Conservation (phyloP, 2,888 invertebrate genomes). For the Halictus ligatus region DNA sequence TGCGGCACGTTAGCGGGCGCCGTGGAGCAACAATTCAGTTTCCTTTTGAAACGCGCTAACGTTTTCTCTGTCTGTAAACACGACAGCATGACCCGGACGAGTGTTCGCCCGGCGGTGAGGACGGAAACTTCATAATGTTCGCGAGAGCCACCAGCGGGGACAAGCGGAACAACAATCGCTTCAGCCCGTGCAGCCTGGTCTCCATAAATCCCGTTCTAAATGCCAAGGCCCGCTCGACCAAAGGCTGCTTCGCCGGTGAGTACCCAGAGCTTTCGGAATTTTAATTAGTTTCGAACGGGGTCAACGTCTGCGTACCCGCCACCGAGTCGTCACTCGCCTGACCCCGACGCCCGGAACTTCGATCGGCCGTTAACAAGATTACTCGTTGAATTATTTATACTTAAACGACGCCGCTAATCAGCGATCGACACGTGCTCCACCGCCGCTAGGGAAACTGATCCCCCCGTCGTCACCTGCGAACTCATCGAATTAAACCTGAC, state of each 20-base stretch:
- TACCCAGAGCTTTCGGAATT: slow-evolving; percentile 50
- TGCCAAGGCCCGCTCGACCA: slow-evolving; percentile 93
- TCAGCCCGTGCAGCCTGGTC: slow-evolving; percentile 96
- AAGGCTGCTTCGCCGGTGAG: slow-evolving; percentile 95
- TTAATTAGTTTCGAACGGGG: slow-evolving; percentile 50
- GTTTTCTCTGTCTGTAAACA: slow-evolving; percentile 61
- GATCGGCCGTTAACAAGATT: slow-evolving; percentile 20
- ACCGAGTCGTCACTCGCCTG: slow-evolving; percentile 23
- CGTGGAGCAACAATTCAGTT: slow-evolving; percentile 5
- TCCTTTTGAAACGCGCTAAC: slow-evolving; percentile 3
- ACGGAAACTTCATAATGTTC: slow-evolving; percentile 99
- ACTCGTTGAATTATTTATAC: slow-evolving; percentile 38
- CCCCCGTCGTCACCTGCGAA: neutral
- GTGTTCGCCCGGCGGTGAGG: slow-evolving; percentile 96
- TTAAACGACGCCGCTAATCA: slow-evolving; percentile 9
- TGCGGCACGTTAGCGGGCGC: neutral
- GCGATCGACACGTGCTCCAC: neutral
- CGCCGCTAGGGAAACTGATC: neutral
- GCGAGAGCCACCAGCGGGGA: slow-evolving; percentile 99
- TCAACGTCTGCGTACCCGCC: slow-evolving; percentile 16
- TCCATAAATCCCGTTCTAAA: slow-evolving; percentile 95
- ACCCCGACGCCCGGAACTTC: neutral
- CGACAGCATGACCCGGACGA: slow-evolving; percentile 95
- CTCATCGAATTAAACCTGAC: neutral
- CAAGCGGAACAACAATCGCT: slow-evolving; percentile 97